Evolutionary conservation across 2,113 vertebrate species (phyloP), one percentile per base, ranked within the genome.

Genomic region (Taxidea taxus): DNA sequence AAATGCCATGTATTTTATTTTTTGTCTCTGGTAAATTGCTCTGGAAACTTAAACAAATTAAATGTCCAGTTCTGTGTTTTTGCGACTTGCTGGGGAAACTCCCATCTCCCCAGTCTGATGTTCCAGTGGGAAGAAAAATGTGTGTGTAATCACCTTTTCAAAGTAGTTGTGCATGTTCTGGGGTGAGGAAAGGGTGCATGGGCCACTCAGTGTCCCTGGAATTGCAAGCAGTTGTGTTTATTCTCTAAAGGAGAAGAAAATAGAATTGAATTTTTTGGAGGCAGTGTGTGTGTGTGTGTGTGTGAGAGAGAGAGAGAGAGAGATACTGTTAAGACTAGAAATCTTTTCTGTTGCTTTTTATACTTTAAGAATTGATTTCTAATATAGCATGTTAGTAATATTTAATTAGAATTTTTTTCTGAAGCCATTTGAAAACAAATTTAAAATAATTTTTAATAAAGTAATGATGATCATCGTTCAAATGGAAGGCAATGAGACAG

Each of bases 11-110:
- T 95, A 96, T 93, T 98, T 98, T 98, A 90, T 97, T 16, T 97
- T 97, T 96, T 77, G 78, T 98, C 96, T 97, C 74, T 12, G 23
- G 92, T 93, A 98, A 98, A 97, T 97, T 96, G 92, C 94, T 97
- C 68, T 87, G 83, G 75, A 93, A 98, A 97, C 75, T 93, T 97
- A 96, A 97, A 95, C 96, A 97, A 94, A 97, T 98, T 96, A 97
- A 98, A 98, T 93, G 98, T 97, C 96, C 86, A 96, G 88, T 98
- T 98, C 93, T 97, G 90, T 97, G 42, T 97, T 97, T 87, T 68
- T 91, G 92, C 92, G 96, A 97, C 93, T 91, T 95, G 81, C 9
- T 81, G 80, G 91, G 80, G 98, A 97, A 86, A 66, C 66, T 81
- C 91, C 91, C 60, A 27, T 89, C 97, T 98, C 97, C 68, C 74